phyloP scores from a whole-genome alignment of 1,140 invertebrate species.

The Drosophila quadrilineata region DNA sequence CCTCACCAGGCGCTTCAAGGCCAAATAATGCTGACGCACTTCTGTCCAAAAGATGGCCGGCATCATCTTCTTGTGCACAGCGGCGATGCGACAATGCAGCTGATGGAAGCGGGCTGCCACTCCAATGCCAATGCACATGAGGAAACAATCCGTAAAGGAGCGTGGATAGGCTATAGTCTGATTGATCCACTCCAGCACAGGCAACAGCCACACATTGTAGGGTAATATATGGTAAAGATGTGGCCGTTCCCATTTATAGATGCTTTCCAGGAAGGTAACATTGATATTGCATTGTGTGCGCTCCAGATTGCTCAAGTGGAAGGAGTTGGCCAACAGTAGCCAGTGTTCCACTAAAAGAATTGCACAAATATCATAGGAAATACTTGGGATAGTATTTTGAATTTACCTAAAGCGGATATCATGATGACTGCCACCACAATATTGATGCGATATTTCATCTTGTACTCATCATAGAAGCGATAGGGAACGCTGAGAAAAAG shows the following conservation, averaged over 20 bases:
- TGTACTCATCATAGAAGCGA: constrained; percentile 67
- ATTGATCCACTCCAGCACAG: constrained; percentile 69
- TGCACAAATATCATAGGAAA: not conserved
- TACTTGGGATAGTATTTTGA: not conserved
- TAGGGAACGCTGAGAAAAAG: constrained; percentile 65
- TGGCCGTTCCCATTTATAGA: constrained; percentile 68
- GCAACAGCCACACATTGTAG: constrained; percentile 58
- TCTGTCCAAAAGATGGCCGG: constrained; percentile 84
- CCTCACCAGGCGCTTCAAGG: constrained; percentile 86
- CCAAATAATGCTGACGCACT: constrained; percentile 83
- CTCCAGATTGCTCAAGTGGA: constrained; percentile 66
- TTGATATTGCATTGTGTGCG: constrained; percentile 69
- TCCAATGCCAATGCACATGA: constrained; percentile 84
- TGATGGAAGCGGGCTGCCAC: constrained; percentile 84
- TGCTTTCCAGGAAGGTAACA: constrained; percentile 56
- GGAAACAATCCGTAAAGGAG: constrained; percentile 84
- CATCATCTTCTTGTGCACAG: constrained; percentile 83
- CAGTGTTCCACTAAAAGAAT: constrained; percentile 56
- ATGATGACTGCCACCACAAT: constrained; percentile 56
- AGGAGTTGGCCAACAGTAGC: constrained; percentile 58
- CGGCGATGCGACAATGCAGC: constrained; percentile 82
- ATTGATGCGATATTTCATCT: constrained; percentile 61
- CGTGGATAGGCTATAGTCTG: constrained; percentile 73
- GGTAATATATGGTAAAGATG: constrained; percentile 63
- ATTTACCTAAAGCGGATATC: constrained; percentile 54